phyloP scores from a whole-genome alignment of 1,140 invertebrate species.

The Drosophila novamexicana region DNA sequence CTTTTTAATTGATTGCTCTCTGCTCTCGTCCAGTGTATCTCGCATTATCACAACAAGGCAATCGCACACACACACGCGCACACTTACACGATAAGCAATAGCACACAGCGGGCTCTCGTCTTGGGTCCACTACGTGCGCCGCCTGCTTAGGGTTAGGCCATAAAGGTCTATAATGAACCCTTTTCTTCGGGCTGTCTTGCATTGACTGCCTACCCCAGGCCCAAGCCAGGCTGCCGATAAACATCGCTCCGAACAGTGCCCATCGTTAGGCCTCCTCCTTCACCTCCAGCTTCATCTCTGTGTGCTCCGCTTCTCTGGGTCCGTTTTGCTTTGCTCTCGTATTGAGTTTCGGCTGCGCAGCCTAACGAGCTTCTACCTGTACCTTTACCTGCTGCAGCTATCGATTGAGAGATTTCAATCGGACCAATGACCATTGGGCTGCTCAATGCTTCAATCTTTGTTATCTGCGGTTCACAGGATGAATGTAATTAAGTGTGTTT shows the following conservation, averaged over 20 bases:
- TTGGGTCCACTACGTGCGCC: slow-evolving; percentile 64
- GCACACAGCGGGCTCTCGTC: slow-evolving; percentile 56
- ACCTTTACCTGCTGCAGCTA: slow-evolving; percentile 27
- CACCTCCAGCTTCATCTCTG: slow-evolving; percentile 33
- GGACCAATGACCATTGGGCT: slow-evolving; percentile 13
- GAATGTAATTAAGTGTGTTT: slow-evolving; percentile 45
- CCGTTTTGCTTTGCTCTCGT: slow-evolving; percentile 52
- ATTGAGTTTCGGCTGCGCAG: slow-evolving; percentile 46
- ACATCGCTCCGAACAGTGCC: slow-evolving; percentile 50
- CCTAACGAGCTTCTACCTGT: slow-evolving; percentile 67
- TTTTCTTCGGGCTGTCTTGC: slow-evolving; percentile 60
- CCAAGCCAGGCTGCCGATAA: slow-evolving; percentile 48
- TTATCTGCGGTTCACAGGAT: slow-evolving; percentile 21
- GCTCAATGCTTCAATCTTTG: slow-evolving; percentile 8
- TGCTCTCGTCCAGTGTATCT: slow-evolving; percentile 57
- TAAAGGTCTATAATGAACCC: slow-evolving; percentile 76
- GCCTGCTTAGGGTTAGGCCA: slow-evolving; percentile 63
- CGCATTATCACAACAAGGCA: slow-evolving; percentile 76
- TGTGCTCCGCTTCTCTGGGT: background rate
- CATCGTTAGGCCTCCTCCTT: slow-evolving; percentile 68
- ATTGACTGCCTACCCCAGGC: slow-evolving; percentile 25
- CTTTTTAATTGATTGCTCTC: slow-evolving; percentile 81
- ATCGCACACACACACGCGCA: slow-evolving; percentile 56
- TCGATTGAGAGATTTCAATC: slow-evolving; percentile 71
- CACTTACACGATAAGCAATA: slow-evolving; percentile 66